Evolutionary conservation across 2,888 invertebrate genomes (phyloP).

Genomic region (Pyrocoelia pectoralis): DNA sequence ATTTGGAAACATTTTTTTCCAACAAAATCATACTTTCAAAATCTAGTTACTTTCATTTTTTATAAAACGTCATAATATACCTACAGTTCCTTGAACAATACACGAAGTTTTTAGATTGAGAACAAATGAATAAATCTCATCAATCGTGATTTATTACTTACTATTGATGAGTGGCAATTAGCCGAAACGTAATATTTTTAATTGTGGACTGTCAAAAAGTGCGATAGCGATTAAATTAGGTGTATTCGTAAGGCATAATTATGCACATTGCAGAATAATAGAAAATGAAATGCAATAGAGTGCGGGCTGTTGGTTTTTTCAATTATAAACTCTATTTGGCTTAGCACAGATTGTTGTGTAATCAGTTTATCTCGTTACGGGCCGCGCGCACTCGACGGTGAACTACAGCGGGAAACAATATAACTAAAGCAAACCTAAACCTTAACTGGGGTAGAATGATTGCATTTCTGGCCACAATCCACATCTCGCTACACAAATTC

Average conservation of each 20-base stretch:
- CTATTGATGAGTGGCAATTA: too few relatives aligned
- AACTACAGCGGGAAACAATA: constrained; percentile 61
- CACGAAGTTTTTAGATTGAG: too few relatives aligned
- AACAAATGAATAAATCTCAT: too few relatives aligned
- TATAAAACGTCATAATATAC: too few relatives aligned
- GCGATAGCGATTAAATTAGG: constrained; percentile 27
- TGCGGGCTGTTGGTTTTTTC: constrained; percentile 58
- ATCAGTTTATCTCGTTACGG: constrained; percentile 62
- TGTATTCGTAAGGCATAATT: constrained; percentile 28
- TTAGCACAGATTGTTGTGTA: constrained; percentile 63
- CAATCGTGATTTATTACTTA: too few relatives aligned
- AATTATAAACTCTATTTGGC: constrained; percentile 64
- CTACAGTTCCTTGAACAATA: too few relatives aligned
- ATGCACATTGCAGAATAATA: constrained; percentile 36
- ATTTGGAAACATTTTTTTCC: too few relatives aligned
- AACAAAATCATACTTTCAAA: too few relatives aligned
- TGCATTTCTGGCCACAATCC: constrained; percentile 55
- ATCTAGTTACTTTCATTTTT: too few relatives aligned
- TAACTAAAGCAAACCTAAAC: constrained; percentile 62
- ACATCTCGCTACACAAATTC: constrained; percentile 46
- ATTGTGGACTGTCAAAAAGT: too few relatives aligned
- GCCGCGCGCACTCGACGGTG: constrained; percentile 60
- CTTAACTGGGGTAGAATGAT: constrained; percentile 63
- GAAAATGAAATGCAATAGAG: constrained; percentile 42
- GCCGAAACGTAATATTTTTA: too few relatives aligned